These are phyloP conservation scores for Panagrolaimus sp. DNA, from an alignment of 1,140 invertebrate genomes.

Conservation along the genomic window DNA sequence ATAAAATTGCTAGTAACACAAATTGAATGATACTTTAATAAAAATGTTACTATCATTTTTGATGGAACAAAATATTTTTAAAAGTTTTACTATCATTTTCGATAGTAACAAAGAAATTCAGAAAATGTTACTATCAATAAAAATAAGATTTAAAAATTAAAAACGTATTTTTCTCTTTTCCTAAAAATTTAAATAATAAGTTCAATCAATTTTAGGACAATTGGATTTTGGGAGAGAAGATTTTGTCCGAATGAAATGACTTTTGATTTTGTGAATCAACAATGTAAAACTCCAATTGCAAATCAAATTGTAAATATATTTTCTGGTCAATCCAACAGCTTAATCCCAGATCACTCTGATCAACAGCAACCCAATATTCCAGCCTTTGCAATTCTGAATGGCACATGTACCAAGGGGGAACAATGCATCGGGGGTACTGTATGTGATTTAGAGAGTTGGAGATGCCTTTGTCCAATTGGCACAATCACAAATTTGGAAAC, in stretches of 20 bases:
- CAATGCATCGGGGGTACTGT: constrained; percentile 53
- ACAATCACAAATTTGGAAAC: constrained; percentile 55
- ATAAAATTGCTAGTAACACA: constrained; percentile 12
- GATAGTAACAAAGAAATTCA: no score
- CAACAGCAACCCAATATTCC: constrained; percentile 39
- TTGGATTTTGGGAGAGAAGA: constrained; percentile 55
- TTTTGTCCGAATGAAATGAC: constrained; percentile 54
- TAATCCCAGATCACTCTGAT: constrained; percentile 34
- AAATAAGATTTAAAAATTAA: no score
- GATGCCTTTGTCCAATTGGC: constrained; percentile 55
- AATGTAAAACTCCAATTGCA: constrained; percentile 35
- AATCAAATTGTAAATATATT: constrained; percentile 10
- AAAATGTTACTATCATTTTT: neutral
- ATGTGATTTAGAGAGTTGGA: constrained; percentile 43
- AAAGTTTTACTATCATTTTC: no score
- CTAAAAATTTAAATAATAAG: no score
- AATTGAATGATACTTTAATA: neutral
- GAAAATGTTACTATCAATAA: no score
- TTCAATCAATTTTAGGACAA: constrained; percentile 34
- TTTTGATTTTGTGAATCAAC: constrained; percentile 55
- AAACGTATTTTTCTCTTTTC: no score
- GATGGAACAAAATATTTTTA: no score
- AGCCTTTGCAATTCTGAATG: constrained; percentile 55
- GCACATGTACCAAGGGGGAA: constrained; percentile 44
- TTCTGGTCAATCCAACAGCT: constrained; percentile 35